Evolutionary conservation across 1,140 invertebrate genomes (phyloP), one percentile per base, ranked within the genome.

Genomic region (Drosophila equinoxialis): DNA sequence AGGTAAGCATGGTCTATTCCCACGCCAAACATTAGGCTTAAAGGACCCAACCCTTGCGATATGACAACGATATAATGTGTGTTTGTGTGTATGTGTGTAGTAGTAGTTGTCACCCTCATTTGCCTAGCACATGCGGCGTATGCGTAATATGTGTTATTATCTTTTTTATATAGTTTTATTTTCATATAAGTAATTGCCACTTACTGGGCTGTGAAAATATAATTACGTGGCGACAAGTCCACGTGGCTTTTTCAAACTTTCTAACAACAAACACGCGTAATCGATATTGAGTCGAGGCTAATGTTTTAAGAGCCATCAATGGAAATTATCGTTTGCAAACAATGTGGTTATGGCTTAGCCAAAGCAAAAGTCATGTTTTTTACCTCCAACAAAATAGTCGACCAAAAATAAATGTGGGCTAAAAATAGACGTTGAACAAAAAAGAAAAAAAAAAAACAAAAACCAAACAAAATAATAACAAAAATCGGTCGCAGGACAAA

Each of bases 181-280:
- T 39, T 39, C 37, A 39, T 39, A 39, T 58, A 68, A 26, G 26
- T 79, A 72, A 81, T 81, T 78, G 63, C 42, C 68, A 68, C 30
- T 41, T 20, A 68, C 66, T 41, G 48, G 20, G 62, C 45, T 67
- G 58, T 68, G 48, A 64, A 78, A 71, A 68, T 74, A 58, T 65
- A 86, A 86, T 78, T 69, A 81, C 55, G 51, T 71, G 67, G 54
- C 17, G 45, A 51, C 77, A 77, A 68, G 64, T 85, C 70, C 73
- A 71, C 68, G 81, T 80, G 74, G 61, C 82, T 67, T 70, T 35
- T 68, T 10, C 23, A 37, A 41, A 60, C 39, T 48, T 65, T 62
- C 77, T 65, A 55, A 85, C 87, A 85, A 85, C 86, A 77, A 82
- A 87, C 87, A 85, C 68, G 76, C 71, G 72, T 82, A 85, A 85